These are phyloP conservation scores for Lepidurus arcticus DNA, from an alignment of 1,140 invertebrate species.

Conservation along the genomic window DNA sequence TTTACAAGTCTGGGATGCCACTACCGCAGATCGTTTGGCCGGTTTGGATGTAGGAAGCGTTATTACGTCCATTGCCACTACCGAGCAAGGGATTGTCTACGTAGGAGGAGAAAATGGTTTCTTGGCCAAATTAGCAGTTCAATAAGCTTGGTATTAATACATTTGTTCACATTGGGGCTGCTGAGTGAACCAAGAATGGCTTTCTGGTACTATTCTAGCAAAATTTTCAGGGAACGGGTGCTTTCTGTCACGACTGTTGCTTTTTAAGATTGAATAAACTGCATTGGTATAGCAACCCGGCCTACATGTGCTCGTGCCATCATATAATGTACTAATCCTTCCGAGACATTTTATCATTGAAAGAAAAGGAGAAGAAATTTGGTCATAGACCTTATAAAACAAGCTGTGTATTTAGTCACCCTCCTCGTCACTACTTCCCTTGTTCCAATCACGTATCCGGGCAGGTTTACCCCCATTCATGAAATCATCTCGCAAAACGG, in stretches of 20 bases:
- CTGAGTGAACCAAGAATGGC: too few species aligned
- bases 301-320: too few species aligned
- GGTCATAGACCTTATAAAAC: background rate
- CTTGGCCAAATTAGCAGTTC: slow-evolving; percentile 27
- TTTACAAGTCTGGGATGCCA: slow-evolving; percentile 29
- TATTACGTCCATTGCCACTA: slow-evolving; percentile 25
- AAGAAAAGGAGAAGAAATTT: background rate
- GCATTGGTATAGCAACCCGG: too few species aligned
- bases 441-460: slow-evolving; percentile 86
- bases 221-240: too few species aligned
- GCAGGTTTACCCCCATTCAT: slow-evolving; percentile 62
- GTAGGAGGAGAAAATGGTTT: slow-evolving; percentile 31
- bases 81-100: slow-evolving; percentile 22
- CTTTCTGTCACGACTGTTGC: too few species aligned
- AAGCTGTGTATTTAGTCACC: slow-evolving; percentile 36
- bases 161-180: background rate
- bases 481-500: slow-evolving; percentile 69
- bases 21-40: slow-evolving; percentile 16
- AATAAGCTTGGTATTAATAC: background rate
- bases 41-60: slow-evolving; percentile 12
- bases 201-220: too few species aligned
- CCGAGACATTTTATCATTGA: background rate
- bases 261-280: too few species aligned
- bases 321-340: too few species aligned
- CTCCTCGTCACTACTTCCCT: slow-evolving; percentile 52